Percentiles rank a stretch among this genome's conserved stretches.
Evolutionary conservation across 2,113 vertebrate species (phyloP).

Genomic region (Syrmaticus mikado): DNA sequence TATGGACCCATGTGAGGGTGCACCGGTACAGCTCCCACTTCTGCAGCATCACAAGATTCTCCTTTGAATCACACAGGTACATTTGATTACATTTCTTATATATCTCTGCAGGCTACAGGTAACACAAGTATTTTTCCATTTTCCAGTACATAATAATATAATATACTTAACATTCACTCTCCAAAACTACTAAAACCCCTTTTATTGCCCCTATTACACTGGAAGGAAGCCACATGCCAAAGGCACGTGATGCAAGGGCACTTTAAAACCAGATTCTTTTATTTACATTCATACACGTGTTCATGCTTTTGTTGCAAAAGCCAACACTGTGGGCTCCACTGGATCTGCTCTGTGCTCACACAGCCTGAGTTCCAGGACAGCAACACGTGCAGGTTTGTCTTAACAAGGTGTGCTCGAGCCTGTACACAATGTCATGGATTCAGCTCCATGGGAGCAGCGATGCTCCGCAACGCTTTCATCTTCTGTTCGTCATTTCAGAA

Average conservation of each 20-base stretch:
- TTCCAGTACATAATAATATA: not conserved
- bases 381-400: constrained; percentile 10
- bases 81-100: not conserved
- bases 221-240: not conserved
- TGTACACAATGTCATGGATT: not conserved
- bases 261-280: not conserved
- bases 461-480: constrained; percentile 10
- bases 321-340: not conserved
- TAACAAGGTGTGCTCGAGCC: constrained; percentile 17
- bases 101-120: not conserved
- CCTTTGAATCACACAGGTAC: not conserved
- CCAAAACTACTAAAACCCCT: not conserved
- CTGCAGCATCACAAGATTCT: not conserved
- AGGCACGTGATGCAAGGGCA: not conserved
- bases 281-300: not conserved
- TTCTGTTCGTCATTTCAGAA: constrained; percentile 45
- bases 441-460: not conserved
- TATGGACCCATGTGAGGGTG: not conserved
- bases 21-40: not conserved
- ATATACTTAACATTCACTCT: not conserved
- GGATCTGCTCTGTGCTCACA: not conserved
- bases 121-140: not conserved
- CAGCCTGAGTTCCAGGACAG: not conserved
- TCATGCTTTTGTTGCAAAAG: not conserved
- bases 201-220: not conserved